Evolutionary conservation across 2,113 vertebrate genomes (phyloP).

Genomic region (Rhadina sibilatrix): DNA sequence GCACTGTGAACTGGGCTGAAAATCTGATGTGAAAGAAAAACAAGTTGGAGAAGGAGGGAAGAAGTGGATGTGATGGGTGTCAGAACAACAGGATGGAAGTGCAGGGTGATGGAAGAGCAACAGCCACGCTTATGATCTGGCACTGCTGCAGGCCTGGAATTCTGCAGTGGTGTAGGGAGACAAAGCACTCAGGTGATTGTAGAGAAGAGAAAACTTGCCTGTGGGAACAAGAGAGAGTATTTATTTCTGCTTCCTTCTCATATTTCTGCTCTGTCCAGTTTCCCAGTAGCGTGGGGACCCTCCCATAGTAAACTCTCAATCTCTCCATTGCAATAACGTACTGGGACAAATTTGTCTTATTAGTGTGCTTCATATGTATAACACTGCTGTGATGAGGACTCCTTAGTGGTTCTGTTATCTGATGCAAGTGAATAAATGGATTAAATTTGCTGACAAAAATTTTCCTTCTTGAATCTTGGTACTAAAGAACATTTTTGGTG

Average conservation of each 20-base stretch:
- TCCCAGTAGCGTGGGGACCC: not conserved
- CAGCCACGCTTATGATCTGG: not conserved
- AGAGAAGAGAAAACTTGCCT: not conserved
- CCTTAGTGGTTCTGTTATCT: not conserved
- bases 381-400: not conserved
- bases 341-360: not conserved
- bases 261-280: not conserved
- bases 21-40: not conserved
- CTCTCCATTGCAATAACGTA: not conserved
- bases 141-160: not conserved
- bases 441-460: not conserved
- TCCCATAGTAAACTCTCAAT: not conserved
- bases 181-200: rapidly evolving
- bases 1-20: not conserved
- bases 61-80: not conserved
- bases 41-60: not conserved
- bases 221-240: not conserved
- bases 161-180: not conserved
- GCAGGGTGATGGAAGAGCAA: not conserved
- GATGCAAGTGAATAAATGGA: not conserved
- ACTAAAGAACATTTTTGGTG: not conserved
- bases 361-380: not conserved
- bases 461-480: not conserved
- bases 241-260: not conserved
- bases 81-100: not conserved